Evolutionary conservation across 2,113 vertebrate genomes (phyloP).

Genomic region (Cyprinodon variegatus): DNA sequence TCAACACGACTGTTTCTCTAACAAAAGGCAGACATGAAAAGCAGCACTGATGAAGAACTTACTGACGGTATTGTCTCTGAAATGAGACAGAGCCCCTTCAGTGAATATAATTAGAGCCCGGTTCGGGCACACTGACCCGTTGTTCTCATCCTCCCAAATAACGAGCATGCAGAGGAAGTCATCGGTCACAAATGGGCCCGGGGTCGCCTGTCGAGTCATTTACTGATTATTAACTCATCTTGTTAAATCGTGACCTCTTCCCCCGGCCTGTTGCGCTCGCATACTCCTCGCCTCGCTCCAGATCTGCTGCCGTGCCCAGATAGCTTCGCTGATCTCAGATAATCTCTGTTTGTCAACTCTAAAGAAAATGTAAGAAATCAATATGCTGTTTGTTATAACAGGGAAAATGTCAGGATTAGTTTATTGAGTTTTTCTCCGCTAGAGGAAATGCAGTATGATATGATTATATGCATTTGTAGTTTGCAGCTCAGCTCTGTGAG

Average conservation of each 20-base stretch:
- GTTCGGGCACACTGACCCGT: constrained; percentile 61
- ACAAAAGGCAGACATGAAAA: background rate
- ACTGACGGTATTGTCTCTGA: constrained; percentile 19
- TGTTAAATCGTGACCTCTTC: constrained; percentile 71
- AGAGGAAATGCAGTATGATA: background rate
- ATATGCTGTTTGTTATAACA: background rate
- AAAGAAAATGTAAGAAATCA: background rate
- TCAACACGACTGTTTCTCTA: background rate
- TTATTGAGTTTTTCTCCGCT: background rate
- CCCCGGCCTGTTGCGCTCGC: background rate
- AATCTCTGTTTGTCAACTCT: background rate
- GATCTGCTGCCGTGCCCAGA: background rate
- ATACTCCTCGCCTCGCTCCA: background rate
- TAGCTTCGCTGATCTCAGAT: background rate
- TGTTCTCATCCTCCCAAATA: constrained; percentile 62
- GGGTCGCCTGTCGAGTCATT: constrained; percentile 65
- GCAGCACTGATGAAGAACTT: background rate
- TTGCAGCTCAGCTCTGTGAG: background rate
- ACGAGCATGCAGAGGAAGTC: constrained; percentile 59
- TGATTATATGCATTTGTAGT: background rate
- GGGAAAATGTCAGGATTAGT: background rate
- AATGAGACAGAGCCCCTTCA: constrained; percentile 26
- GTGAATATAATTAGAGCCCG: constrained; percentile 26
- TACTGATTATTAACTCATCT: constrained; percentile 67
- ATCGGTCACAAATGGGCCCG: constrained; percentile 55